A percentile compares a stretch with the other conserved stretches of the same genome.
Evolutionary conservation across 2,797 vertebrate species (phyloP).

Genomic region (Tokudaia tokunoshimensis): DNA sequence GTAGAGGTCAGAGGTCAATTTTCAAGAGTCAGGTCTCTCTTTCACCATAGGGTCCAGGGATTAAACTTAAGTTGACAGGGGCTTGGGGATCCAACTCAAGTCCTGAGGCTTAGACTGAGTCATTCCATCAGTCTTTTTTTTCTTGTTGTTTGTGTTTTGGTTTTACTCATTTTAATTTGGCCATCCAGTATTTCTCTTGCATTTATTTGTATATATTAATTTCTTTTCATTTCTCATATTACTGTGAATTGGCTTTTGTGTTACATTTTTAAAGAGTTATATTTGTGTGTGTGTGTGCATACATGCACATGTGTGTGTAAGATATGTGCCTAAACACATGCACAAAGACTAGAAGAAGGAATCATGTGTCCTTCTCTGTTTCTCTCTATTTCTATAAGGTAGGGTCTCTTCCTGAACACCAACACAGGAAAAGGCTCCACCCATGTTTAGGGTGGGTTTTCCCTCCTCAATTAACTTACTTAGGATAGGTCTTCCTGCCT

Average conservation of each 20-base stretch:
- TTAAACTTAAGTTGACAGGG: not conserved
- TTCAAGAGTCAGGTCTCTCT: not conserved
- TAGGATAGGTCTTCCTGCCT: not conserved
- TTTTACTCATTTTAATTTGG: not conserved
- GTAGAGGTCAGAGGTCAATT: not conserved
- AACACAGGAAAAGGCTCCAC: not conserved
- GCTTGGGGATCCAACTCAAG: not conserved
- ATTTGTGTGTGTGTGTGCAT: not conserved
- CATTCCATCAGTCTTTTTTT: not conserved
- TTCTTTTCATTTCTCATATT: not conserved
- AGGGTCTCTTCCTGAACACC: not conserved
- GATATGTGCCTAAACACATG: not conserved
- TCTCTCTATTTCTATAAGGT: not conserved
- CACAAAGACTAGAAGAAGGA: not conserved
- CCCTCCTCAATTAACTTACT: too few species aligned
- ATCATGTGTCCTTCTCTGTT: not conserved
- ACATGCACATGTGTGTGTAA: not conserved
- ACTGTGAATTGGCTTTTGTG: not conserved
- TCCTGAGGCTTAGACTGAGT: not conserved
- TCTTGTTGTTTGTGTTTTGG: not conserved
- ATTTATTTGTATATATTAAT: not conserved
- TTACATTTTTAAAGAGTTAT: not conserved
- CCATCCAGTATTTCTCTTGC: not conserved
- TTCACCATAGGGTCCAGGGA: not conserved
- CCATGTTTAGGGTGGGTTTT: too few species aligned